These are phyloP conservation scores for Lithosia quadra DNA, from an alignment of 2,888 invertebrate genomes.

Conservation along the genomic window DNA sequence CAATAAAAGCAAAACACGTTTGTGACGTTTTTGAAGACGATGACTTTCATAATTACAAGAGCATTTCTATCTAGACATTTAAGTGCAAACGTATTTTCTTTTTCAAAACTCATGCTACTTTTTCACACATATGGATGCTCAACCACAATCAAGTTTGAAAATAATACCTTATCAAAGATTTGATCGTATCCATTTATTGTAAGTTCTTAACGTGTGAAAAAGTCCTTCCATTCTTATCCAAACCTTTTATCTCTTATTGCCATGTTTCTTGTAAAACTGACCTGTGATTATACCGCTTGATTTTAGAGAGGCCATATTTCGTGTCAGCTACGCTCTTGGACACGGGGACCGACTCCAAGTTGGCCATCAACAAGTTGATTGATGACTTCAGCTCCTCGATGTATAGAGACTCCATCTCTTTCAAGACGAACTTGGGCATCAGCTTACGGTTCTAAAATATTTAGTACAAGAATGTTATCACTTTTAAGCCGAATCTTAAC, in stretches of 20 bases:
- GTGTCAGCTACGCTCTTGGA: conserved; percentile 99
- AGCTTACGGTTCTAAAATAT: conserved; percentile 94
- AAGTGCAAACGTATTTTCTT: conserved; percentile 10
- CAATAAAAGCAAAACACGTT: conserved; percentile 7
- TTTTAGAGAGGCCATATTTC: conserved; percentile 98
- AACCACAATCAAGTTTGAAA: not conserved
- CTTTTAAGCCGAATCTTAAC: conserved; percentile 9
- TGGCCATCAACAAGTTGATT: conserved; percentile 99
- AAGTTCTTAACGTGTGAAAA: conserved; percentile 25
- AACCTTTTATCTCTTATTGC: not conserved
- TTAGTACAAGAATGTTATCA: not conserved
- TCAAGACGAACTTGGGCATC: conserved; percentile 99
- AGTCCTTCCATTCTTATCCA: conserved; percentile 6
- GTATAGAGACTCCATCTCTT: conserved; percentile 99
- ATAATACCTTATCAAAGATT: not conserved
- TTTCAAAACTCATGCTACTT: conserved; percentile 10
- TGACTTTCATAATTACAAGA: not conserved
- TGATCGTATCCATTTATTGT: not conserved
- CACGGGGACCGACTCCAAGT: conserved; percentile 99
- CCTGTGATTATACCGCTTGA: conserved; percentile 99
- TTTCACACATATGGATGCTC: conserved; percentile 20
- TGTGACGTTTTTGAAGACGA: not conserved
- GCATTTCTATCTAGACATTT: not conserved
- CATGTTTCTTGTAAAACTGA: conserved; percentile 80
- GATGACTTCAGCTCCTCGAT: conserved; percentile 99